phyloP scores from a whole-genome alignment of 2,888 invertebrate species.

The Drosophila macrospina region DNA sequence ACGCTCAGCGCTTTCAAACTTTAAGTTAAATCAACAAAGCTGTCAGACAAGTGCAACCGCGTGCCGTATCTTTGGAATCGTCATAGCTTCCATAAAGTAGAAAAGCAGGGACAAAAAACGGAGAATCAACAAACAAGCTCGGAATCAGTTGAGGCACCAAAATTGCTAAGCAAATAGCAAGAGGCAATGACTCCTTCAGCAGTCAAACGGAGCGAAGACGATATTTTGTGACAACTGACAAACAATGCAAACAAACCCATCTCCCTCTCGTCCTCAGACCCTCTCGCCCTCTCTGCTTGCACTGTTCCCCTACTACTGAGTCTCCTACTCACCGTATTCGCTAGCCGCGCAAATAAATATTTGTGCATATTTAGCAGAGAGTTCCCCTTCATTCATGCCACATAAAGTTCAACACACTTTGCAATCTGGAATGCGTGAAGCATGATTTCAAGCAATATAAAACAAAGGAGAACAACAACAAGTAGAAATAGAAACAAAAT shows the following conservation, averaged over 20 bases:
- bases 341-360: slow-evolving; percentile 70
- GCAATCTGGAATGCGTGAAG: slow-evolving; percentile 62
- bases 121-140: slow-evolving; percentile 48
- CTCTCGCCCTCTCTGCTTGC: too few relatives aligned
- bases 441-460: slow-evolving; percentile 60
- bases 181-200: slow-evolving; percentile 46
- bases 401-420: slow-evolving; percentile 74
- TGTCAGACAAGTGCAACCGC: slow-evolving; percentile 55
- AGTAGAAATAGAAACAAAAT: slow-evolving; percentile 20
- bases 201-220: slow-evolving; percentile 38
- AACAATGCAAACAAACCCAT: slow-evolving; percentile 26
- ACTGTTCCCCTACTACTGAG: background rate
- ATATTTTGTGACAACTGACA: slow-evolving; percentile 44
- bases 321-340: background rate
- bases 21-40: slow-evolving; percentile 43
- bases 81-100: slow-evolving; percentile 47
- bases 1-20: slow-evolving; percentile 21
- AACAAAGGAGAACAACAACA: slow-evolving; percentile 25
- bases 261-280: background rate
- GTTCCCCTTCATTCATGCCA: slow-evolving; percentile 29
- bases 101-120: slow-evolving; percentile 19
- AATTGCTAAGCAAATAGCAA: slow-evolving; percentile 71
- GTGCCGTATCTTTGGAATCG: slow-evolving; percentile 58
- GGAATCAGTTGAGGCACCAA: slow-evolving; percentile 40
- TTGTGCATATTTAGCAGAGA: slow-evolving; percentile 73